Evolutionary conservation across 2,113 vertebrate species (phyloP).

Genomic region (Cromileptes altivelis): DNA sequence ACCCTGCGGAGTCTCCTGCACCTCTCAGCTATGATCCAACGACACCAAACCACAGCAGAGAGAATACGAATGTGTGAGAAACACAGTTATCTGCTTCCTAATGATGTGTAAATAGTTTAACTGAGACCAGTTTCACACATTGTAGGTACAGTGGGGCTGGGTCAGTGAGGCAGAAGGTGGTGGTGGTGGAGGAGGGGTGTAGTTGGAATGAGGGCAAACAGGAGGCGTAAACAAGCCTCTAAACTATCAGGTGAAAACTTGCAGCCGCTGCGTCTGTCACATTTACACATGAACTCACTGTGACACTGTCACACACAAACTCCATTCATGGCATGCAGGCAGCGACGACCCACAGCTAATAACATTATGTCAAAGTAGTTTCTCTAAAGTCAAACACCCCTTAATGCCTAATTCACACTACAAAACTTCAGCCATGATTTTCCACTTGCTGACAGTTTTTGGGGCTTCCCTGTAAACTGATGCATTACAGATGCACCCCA

Average conservation of each 20-base stretch:
- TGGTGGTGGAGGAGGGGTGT: not conserved
- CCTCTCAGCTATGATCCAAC: not conserved
- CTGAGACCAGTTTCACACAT: conserved; percentile 23
- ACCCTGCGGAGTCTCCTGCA: conserved; percentile 15
- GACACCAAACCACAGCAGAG: not conserved
- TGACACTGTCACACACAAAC: not conserved
- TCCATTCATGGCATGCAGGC: not conserved
- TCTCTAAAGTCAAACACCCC: not conserved
- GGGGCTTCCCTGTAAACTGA: no score
- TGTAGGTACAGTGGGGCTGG: not conserved
- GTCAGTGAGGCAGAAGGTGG: not conserved
- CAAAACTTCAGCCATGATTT: no score
- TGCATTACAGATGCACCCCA: no score
- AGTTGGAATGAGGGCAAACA: not conserved
- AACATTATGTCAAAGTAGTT: not conserved
- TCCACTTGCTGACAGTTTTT: no score
- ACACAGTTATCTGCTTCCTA: conserved; percentile 8
- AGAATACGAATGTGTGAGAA: conserved; percentile 1
- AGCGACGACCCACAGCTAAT: not conserved
- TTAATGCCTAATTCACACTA: no score
- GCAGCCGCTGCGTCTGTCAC: conserved; percentile 3
- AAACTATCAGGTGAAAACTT: conserved; percentile 13
- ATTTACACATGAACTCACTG: conserved; percentile 15
- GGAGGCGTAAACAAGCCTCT: conserved; percentile 12
- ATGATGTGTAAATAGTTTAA: not conserved